Base-by-base conservation (phyloP, 1,140 invertebrate species). In the Idris sp. region DNA sequence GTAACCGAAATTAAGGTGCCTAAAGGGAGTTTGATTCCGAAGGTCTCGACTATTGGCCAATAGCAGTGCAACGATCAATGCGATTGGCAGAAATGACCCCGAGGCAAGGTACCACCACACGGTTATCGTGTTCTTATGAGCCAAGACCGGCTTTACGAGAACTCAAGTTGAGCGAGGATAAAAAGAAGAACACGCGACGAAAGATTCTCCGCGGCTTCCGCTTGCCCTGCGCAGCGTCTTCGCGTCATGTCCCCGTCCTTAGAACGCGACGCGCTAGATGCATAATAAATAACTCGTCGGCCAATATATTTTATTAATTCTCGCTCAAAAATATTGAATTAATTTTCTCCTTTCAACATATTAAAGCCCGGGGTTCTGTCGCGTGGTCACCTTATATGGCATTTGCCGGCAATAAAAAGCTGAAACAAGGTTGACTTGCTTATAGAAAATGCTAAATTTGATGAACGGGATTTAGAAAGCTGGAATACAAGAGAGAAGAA, bases 61-160 rank as follows among this genome's bases (percentile, higher is more conserved):
- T 59, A 38, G 48, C 19, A 33, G 43, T 67, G 64, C 51, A 19
- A 7, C 56, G 46, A 64, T 59, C 49, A 9, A 33, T 31, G 31
- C 56, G 58, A 68, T 68, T 62, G 56, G 71, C 62, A 51, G 35
- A 49, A 59, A 4, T 58, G 56, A 43, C 41, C 62, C 72, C 51
- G 62, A 62, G 72, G 72, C 72, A 36, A 28, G 10, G 15, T 40
- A 58, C 35, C 33, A 38, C 44, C 16, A 56, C 59, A 61, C 43
- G 58, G 48, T 38, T 48, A 61, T 71, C 65, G 53, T 56, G 61
- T 76, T 76, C 67, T 67, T 76, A 51, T 62, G 56, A 71, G 48
- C 44, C 67, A 61, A 74, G 69, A 71, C 74, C 67, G 53, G 74
- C 48, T 72, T 76, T 76, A 76, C 67, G 65, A 76, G 49, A 61